A percentile compares a stretch with the other conserved stretches of the same genome.
Conservation (phyloP, 2,113 vertebrate species). For the Labrus mixtus region DNA sequence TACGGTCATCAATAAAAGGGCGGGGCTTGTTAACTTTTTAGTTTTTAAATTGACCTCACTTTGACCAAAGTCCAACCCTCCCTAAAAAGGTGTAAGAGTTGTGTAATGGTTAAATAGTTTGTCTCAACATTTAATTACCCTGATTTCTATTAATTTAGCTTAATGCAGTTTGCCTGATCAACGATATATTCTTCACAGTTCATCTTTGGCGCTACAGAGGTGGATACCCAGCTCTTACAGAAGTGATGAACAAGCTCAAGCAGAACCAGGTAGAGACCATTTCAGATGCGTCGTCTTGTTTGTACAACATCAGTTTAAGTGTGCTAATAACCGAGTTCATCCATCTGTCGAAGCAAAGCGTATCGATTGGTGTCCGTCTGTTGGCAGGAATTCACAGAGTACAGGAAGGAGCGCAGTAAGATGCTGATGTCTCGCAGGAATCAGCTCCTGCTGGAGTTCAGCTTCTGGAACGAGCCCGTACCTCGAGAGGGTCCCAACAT, state of each 20-base stretch:
- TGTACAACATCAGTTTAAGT: not conserved
- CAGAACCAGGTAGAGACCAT: conserved; percentile 88
- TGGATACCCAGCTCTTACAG: conserved; percentile 95
- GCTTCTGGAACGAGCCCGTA: conserved; percentile 96
- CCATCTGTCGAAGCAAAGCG: not conserved
- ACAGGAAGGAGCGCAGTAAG: conserved; percentile 91
- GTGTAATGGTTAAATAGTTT: not conserved
- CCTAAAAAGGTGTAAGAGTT: not conserved
- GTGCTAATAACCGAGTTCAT: not conserved
- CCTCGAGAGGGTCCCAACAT: conserved; percentile 93
- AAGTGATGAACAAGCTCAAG: conserved; percentile 95
- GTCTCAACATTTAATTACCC: not conserved
- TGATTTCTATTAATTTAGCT: not conserved
- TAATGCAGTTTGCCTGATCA: not conserved
- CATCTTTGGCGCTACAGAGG: conserved; percentile 97
- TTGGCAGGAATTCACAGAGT: conserved; percentile 89
- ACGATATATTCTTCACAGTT: conserved; percentile 83
- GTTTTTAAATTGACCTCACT: no score
- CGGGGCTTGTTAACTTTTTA: not conserved
- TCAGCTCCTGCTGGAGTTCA: conserved; percentile 94
- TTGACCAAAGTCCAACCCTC: no score
- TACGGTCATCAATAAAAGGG: not conserved
- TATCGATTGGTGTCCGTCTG: conserved; percentile 27
- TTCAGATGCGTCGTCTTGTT: not conserved
- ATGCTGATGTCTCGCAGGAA: conserved; percentile 96